Base-by-base conservation (phyloP, 2,888 invertebrate genomes). In the Rhagonycha fulva region DNA sequence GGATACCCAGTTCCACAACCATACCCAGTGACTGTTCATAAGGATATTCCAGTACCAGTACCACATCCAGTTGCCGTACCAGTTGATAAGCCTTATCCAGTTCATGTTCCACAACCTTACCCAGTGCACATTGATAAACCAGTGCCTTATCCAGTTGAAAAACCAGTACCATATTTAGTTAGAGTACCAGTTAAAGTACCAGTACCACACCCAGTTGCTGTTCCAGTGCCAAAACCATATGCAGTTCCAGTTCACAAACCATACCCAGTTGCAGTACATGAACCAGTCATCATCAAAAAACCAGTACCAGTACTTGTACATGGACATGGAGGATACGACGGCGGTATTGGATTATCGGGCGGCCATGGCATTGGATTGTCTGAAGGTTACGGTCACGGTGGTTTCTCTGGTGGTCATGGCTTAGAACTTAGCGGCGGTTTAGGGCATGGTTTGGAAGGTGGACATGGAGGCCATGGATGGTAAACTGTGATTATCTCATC, bases 101-200 rank as follows among this genome's bases (percentile, higher is more conserved):
- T 87, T 23, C 84, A 84, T 77, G 86, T 91, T 0, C 89, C 89
- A 1, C 89, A 89, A 26, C 90, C 91, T 1, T 85, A 86, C 76
- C 86, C 87, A 77, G 89, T 91, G 0, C 86, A 89, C 1, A 89
- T 91, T 0, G 90, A 90, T 75, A 87, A 89, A 72, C 90, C 89
- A 3, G 89, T 90, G 63, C 89, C 90, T 3, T 88, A 89, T 60
- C 90, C 89, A 3, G 90, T 91, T 2, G 88, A 90, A 2, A 90
- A 90, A 78, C 90, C 89, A 0, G 90, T 91, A 1, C 91, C 86
- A 32, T 76, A 78, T 12, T 87, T 84, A 79, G 87, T 86, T 30
- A 83, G 86, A 86, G 88, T 89, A 69, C 88, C 89, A 80, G 87
- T 89, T 10, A 87, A 83, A 79, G 85, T 87, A 70, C 81, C 85